Evolutionary conservation across 2,797 vertebrate genomes (phyloP), one percentile per base, ranked within the genome.

Genomic region (Phoeniculus purpureus): DNA sequence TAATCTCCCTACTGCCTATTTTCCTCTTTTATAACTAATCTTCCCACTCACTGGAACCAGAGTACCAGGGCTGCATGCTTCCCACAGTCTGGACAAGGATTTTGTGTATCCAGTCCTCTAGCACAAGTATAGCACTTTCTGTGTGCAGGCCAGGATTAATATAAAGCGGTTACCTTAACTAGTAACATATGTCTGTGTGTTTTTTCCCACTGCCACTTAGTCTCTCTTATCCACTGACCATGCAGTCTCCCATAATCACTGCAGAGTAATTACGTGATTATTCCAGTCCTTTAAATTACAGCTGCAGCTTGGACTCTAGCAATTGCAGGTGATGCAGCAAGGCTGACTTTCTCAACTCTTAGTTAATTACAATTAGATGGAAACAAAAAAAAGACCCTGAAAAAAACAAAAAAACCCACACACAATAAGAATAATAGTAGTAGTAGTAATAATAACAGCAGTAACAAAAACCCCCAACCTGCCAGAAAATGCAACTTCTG

Each of bases 201-300:
- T 90, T 96, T 93, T 85, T 71, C 78, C 85, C 73, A 64, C 47
- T 90, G 90, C 60, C 62, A 76, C 93, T 93, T 94, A 94, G 93
- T 93, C 83, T 95, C 90, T 89, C 75, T 93, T 91, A 95, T 93
- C 94, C 92, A 92, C 92, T 94, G 95, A 90, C 88, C 93, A 94
- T 95, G 90, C 79, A 89, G 90, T 76, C 92, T 92, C 62, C 92
- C 8, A 1, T 93, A 94, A 96, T 94, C 93, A 95, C 81, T 73
- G 88, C 86, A 93, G 93, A 93, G 79, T 96, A 95, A 96, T 96
- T 96, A 96, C 73, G 94, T 92, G 92, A 96, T 96, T 96, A 96
- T 94, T 94, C 79, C 93, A 94, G 76, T 86, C 88, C 88, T 96
- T 90, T 93, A 95, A 96, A 96, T 96, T 96, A 92, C 88, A 94